These are phyloP conservation scores for Eucidaris tribuloides DNA, from an alignment of 35 echinoderm and acorn worm genomes.

Conservation along the genomic window DNA sequence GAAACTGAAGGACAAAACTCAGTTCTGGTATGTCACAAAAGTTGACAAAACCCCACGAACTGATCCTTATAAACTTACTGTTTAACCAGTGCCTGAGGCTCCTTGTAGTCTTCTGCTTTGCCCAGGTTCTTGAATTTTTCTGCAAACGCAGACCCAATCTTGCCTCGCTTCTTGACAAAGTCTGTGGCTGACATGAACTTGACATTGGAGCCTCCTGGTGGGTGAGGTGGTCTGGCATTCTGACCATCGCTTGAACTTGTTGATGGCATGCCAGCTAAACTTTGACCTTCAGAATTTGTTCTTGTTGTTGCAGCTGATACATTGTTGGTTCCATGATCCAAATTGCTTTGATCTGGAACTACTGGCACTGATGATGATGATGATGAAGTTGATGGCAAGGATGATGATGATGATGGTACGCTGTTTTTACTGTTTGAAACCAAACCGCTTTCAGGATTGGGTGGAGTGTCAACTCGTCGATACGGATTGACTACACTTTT, in stretches of 20 bases:
- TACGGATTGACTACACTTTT: too few relatives aligned
- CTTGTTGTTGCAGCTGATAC: neutral
- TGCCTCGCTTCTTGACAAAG: slow-evolving; percentile 6
- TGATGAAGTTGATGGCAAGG: too few relatives aligned
- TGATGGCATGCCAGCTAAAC: neutral
- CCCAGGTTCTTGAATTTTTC: slow-evolving; percentile 30
- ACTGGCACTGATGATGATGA: too few relatives aligned
- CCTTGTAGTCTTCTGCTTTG: slow-evolving; percentile 15
- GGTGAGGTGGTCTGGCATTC: neutral
- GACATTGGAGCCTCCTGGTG: neutral
- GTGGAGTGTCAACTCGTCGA: too few relatives aligned
- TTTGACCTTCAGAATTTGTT: neutral
- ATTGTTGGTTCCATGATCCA: too few relatives aligned
- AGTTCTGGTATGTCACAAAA: too few relatives aligned
- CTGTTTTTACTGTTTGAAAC: too few relatives aligned
- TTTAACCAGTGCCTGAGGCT: neutral
- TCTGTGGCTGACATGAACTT: neutral
- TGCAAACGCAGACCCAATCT: slow-evolving; percentile 35
- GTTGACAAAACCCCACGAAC: too few relatives aligned
- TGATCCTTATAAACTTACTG: neutral
- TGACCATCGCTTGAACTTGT: neutral
- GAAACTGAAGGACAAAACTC: neutral
- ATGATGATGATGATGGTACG: too few relatives aligned
- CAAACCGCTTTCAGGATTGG: too few relatives aligned
- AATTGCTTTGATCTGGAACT: too few relatives aligned